Conservation (phyloP, 2,888 invertebrate genomes). For the Liodrosophila aerea region DNA sequence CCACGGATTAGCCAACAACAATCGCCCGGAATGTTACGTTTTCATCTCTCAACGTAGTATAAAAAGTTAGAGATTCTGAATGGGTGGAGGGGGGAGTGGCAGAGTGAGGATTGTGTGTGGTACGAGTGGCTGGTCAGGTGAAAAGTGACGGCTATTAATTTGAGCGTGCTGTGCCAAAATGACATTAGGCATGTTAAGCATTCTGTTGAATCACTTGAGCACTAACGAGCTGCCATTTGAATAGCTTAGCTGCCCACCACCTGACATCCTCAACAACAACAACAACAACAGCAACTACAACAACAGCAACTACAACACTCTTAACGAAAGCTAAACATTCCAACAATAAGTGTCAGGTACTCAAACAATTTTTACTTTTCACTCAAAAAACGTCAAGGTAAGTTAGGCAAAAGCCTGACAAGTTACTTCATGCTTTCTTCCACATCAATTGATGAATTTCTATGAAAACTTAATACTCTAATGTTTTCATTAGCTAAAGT, state of each 20-base stretch:
- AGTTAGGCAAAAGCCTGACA: slow-evolving; percentile 27
- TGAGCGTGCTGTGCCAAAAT: slow-evolving; percentile 67
- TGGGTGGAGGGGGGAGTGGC: too few species aligned
- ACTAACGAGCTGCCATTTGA: slow-evolving; percentile 74
- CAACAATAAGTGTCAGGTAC: slow-evolving; percentile 24
- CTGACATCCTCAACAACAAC: slow-evolving; percentile 26
- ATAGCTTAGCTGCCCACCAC: slow-evolving; percentile 54
- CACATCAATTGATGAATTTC: slow-evolving; percentile 3
- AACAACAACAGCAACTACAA: neutral
- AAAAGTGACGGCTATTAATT: slow-evolving; percentile 75
- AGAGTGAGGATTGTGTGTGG: slow-evolving; percentile 18
- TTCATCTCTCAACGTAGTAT: slow-evolving; percentile 59
- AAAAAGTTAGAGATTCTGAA: slow-evolving; percentile 52
- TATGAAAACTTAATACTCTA: slow-evolving; percentile 6
- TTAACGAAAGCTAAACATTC: neutral
- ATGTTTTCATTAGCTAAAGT: slow-evolving; percentile 3
- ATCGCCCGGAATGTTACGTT: slow-evolving; percentile 60
- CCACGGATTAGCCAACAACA: slow-evolving; percentile 67
- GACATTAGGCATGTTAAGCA: slow-evolving; percentile 77
- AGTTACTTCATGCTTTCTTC: slow-evolving; percentile 39
- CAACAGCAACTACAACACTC: slow-evolving; percentile 3
- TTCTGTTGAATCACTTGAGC: slow-evolving; percentile 74
- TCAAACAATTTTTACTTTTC: slow-evolving; percentile 24
- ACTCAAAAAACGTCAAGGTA: slow-evolving; percentile 32
- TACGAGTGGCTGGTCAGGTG: slow-evolving; percentile 57